These are phyloP conservation scores for Zaprionus kolodkinae DNA, from an alignment of 1,140 invertebrate species.

Conservation along the genomic window DNA sequence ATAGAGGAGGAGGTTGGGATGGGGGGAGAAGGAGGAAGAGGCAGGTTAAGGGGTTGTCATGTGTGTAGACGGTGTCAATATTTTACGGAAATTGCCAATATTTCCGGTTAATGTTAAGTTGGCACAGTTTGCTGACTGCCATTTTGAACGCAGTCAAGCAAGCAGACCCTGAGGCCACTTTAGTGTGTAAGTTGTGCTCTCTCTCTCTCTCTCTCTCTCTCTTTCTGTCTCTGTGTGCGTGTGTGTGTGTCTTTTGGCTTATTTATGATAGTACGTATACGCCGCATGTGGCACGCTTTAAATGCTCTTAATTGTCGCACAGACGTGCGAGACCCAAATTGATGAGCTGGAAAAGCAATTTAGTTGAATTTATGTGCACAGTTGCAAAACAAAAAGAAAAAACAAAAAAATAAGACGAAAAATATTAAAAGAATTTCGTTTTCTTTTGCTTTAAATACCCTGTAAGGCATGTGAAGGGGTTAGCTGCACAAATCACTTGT, in stretches of 20 bases:
- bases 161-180: slow-evolving; percentile 20
- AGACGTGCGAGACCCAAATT: slow-evolving; percentile 44
- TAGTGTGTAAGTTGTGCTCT: slow-evolving; percentile 21
- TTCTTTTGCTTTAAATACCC: slow-evolving; percentile 1
- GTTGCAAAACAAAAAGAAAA: neutral
- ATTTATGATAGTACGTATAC: slow-evolving; percentile 65
- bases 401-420: neutral
- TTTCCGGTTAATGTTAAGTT: slow-evolving; percentile 76
- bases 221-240: neutral
- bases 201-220: too few relatives aligned
- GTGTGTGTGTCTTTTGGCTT: slow-evolving; percentile 9
- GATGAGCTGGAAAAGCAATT: slow-evolving; percentile 73
- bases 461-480: neutral
- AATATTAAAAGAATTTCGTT: neutral
- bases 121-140: slow-evolving; percentile 26
- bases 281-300: slow-evolving; percentile 42
- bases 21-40: too few relatives aligned
- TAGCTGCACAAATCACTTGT: neutral
- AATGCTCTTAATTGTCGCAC: slow-evolving; percentile 66
- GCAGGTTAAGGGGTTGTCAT: too few relatives aligned
- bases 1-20: too few relatives aligned
- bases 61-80: slow-evolving; percentile 52
- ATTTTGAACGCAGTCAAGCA: slow-evolving; percentile 6
- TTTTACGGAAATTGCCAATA: slow-evolving; percentile 78
- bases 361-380: slow-evolving; percentile 64